A percentile compares a stretch with the other conserved stretches of the same genome.
Evolutionary conservation across 2,797 vertebrate species (phyloP).

Genomic region (Pangasius djambal): DNA sequence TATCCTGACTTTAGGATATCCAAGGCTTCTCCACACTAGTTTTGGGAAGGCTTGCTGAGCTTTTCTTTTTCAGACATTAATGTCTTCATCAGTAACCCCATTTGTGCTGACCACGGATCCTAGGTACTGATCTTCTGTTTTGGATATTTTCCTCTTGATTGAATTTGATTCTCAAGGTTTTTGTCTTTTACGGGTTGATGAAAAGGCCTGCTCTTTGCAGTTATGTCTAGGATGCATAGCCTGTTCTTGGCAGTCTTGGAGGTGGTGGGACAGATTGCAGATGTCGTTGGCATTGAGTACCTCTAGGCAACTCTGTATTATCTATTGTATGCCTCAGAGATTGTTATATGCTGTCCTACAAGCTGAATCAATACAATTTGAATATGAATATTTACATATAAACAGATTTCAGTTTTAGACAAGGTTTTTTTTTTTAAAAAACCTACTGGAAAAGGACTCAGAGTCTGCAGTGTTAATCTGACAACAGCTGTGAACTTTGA

Average conservation of each 20-base stretch:
- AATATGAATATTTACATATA: not conserved
- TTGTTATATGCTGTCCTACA: not conserved
- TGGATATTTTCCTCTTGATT: not conserved
- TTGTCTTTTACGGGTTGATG: not conserved
- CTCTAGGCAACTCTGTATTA: not conserved
- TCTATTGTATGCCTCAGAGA: not conserved
- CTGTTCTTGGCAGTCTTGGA: not conserved
- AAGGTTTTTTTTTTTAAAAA: not conserved
- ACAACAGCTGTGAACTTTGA: not conserved
- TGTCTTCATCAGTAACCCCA: not conserved
- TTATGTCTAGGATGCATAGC: not conserved
- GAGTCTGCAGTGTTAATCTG: conserved; percentile 16
- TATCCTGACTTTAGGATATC: too few relatives aligned
- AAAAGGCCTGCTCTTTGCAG: not conserved
- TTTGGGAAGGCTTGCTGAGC: not conserved
- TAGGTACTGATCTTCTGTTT: not conserved
- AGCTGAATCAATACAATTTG: not conserved
- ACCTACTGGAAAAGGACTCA: not conserved
- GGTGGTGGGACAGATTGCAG: not conserved
- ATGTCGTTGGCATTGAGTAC: not conserved
- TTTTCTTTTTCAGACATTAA: not conserved
- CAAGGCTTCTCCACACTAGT: not conserved
- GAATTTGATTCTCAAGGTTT: not conserved
- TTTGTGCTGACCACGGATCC: not conserved
- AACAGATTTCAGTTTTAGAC: not conserved